Percentiles rank a stretch among this genome's conserved stretches.
These are phyloP conservation scores for Aphis craccivora DNA, from an alignment of 1,140 invertebrate genomes.

Conservation along the genomic window DNA sequence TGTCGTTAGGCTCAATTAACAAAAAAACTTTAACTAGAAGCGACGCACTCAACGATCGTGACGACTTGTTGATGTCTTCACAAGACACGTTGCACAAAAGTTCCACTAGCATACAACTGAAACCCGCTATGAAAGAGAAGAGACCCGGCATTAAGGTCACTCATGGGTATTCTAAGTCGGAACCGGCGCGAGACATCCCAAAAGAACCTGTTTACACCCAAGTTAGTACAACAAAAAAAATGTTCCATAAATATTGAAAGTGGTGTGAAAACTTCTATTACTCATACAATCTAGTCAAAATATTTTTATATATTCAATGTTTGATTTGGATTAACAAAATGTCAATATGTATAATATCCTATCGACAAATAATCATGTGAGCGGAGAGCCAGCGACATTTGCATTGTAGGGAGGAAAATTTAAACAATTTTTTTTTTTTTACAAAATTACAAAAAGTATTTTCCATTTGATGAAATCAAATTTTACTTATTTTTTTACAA, in stretches of 20 bases:
- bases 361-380: neutral
- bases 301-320: neutral
- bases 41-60: slow-evolving; percentile 33
- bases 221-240: slow-evolving; percentile 42
- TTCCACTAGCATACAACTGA: slow-evolving; percentile 57
- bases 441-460: too few relatives aligned
- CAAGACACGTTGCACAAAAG: slow-evolving; percentile 57
- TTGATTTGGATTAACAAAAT: neutral
- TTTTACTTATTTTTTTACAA: too few relatives aligned
- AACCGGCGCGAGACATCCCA: slow-evolving; percentile 67
- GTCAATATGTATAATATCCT: neutral
- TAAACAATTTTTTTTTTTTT: too few relatives aligned
- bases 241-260: neutral
- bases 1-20: slow-evolving; percentile 40
- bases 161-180: slow-evolving; percentile 78
- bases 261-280: too few relatives aligned
- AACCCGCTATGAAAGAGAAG: slow-evolving; percentile 42
- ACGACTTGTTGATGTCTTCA: slow-evolving; percentile 41
- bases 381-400: too few relatives aligned
- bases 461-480: too few relatives aligned
- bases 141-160: slow-evolving; percentile 65
- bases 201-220: slow-evolving; percentile 63
- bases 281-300: too few relatives aligned
- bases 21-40: slow-evolving; percentile 33
- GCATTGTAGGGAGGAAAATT: too few relatives aligned